phyloP scores from a whole-genome alignment of 2,888 invertebrate genomes.

The Cinara cedri region DNA sequence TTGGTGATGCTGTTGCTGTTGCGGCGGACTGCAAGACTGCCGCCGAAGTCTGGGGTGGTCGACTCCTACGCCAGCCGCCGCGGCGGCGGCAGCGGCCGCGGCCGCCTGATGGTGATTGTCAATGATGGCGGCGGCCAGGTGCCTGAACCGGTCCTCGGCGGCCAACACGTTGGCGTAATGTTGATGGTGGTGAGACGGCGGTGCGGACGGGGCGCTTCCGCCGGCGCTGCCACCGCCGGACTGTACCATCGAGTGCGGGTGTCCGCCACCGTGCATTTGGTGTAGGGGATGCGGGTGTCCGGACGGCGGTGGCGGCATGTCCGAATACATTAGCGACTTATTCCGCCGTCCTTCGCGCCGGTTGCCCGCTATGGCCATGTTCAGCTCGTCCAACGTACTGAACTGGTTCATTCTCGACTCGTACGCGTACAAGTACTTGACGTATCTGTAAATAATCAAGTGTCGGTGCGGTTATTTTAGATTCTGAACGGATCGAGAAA shows the following conservation, averaged over 20 bases:
- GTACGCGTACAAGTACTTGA: conserved; percentile 99
- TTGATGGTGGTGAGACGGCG: conserved; percentile 21
- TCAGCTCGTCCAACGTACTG: conserved; percentile 89
- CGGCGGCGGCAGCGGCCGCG: conserved; percentile 22
- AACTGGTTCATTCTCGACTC: conserved; percentile 95
- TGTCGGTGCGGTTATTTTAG: too few relatives aligned
- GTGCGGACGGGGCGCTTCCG: conserved; percentile 59
- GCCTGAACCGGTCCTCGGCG: conserved; percentile 44
- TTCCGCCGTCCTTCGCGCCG: conserved; percentile 92
- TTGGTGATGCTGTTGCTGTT: background rate
- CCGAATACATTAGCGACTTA: conserved; percentile 62
- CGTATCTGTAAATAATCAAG: conserved; percentile 77
- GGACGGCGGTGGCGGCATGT: conserved; percentile 59
- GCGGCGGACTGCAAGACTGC: conserved; percentile 14
- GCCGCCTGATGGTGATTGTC: conserved; percentile 49
- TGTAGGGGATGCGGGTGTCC: conserved; percentile 59
- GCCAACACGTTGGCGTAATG: conserved; percentile 44
- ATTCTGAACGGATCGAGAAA: too few relatives aligned
- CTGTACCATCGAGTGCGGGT: conserved; percentile 5
- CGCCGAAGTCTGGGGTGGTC: conserved; percentile 10
- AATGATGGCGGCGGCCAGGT: conserved; percentile 47
- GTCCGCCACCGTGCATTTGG: conserved; percentile 37
- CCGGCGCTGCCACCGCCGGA: conserved; percentile 10
- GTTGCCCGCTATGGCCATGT: conserved; percentile 98
- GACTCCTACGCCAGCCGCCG: conserved; percentile 13